Percentiles rank a stretch among this genome's conserved stretches.
phyloP scores from a whole-genome alignment of 2,113 vertebrate species.

The Larimichthys polyactis region DNA sequence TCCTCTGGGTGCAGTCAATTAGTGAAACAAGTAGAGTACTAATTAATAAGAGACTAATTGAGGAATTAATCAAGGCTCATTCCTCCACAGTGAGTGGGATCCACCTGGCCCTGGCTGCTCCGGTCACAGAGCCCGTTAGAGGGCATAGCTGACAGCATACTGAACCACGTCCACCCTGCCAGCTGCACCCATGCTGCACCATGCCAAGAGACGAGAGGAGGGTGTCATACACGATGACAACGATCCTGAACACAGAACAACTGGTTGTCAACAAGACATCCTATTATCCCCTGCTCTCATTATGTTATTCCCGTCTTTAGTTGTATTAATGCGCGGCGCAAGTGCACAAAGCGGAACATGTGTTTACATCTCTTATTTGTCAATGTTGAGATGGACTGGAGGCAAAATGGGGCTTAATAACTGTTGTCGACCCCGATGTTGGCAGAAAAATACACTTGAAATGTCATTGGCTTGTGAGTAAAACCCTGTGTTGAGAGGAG shows the following conservation, averaged over 20 bases:
- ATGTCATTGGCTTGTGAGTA: slow-evolving; percentile 20
- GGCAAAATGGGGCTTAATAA: slow-evolving; percentile 1
- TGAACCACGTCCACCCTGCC: slow-evolving; percentile 35
- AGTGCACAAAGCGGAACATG: slow-evolving; percentile 24
- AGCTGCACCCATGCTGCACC: slow-evolving; percentile 44
- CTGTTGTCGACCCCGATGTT: background rate
- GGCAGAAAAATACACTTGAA: slow-evolving; percentile 19
- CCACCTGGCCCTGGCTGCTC: slow-evolving; percentile 7
- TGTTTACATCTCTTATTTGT: slow-evolving; percentile 15
- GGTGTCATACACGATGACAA: slow-evolving; percentile 39
- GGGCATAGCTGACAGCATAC: slow-evolving; percentile 15
- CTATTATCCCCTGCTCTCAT: slow-evolving; percentile 33
- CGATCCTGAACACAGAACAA: slow-evolving; percentile 48
- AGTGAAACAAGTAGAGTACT: too few species aligned
- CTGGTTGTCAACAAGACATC: slow-evolving; percentile 53
- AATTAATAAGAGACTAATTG: background rate
- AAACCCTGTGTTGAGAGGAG: background rate
- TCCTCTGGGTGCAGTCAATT: too few species aligned
- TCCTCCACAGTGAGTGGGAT: background rate
- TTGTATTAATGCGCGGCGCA: background rate
- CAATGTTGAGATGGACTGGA: background rate
- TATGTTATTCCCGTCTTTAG: slow-evolving; percentile 7
- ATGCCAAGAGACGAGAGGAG: slow-evolving; percentile 29
- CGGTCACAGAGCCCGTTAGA: slow-evolving; percentile 33
- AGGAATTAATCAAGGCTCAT: background rate